Evolutionary conservation across 1,140 invertebrate genomes (phyloP).

Genomic region (Drosophila serrata): DNA sequence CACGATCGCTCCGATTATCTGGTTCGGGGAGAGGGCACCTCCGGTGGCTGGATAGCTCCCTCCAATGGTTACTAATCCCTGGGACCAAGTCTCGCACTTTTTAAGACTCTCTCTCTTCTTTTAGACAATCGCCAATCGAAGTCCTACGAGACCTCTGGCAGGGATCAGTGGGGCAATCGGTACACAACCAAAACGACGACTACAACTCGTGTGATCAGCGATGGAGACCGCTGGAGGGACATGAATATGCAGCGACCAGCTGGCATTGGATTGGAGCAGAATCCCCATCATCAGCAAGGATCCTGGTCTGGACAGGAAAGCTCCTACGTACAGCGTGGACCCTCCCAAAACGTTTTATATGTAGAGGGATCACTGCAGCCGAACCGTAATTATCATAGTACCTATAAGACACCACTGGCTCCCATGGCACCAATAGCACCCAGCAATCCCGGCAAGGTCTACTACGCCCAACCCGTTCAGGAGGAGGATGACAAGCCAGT

Average conservation of each 20-base stretch:
- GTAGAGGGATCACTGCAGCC: slow-evolving; percentile 75
- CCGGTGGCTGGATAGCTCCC: slow-evolving; percentile 43
- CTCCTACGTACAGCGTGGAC: slow-evolving; percentile 39
- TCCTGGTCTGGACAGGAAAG: slow-evolving; percentile 56
- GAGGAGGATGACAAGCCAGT: slow-evolving; percentile 5
- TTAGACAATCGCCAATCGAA: slow-evolving; percentile 61
- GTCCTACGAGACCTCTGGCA: slow-evolving; percentile 15
- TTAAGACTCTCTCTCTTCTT: slow-evolving; percentile 31
- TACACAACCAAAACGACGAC: slow-evolving; percentile 38
- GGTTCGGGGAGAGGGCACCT: background rate
- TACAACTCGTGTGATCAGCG: slow-evolving; percentile 19
- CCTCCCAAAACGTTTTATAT: slow-evolving; percentile 63
- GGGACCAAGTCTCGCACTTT: background rate
- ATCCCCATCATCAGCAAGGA: slow-evolving; percentile 1
- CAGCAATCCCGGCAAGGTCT: slow-evolving; percentile 29
- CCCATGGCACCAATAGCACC: slow-evolving; percentile 61
- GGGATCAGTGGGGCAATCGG: slow-evolving; percentile 29
- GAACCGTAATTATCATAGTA: slow-evolving; percentile 77
- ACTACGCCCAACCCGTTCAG: slow-evolving; percentile 67
- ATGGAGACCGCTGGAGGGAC: slow-evolving; percentile 69
- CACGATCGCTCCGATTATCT: slow-evolving; percentile 57
- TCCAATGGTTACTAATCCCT: slow-evolving; percentile 65
- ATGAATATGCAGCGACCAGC: slow-evolving; percentile 76
- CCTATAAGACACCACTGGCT: slow-evolving; percentile 66
- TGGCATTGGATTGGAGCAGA: slow-evolving; percentile 45